phyloP scores from a whole-genome alignment of 2,888 invertebrate species.

The Heliconius charithonia region DNA sequence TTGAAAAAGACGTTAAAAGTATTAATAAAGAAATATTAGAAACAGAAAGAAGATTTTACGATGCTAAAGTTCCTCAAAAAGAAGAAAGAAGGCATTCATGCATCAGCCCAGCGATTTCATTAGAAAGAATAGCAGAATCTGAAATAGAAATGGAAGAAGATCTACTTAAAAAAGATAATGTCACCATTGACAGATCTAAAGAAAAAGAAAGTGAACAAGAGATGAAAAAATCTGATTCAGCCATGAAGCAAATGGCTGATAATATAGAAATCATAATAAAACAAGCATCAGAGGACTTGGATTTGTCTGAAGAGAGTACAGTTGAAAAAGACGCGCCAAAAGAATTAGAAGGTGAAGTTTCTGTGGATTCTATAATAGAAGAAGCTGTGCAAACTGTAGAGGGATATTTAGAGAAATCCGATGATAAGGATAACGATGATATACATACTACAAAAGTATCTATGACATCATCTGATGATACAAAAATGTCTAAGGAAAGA shows the following conservation, averaged over 20 bases:
- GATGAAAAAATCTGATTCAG: conserved; percentile 78
- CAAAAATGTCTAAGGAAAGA: conserved; percentile 66
- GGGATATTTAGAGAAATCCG: conserved; percentile 65
- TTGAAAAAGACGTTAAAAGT: conserved; percentile 72
- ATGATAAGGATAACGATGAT: conserved; percentile 59
- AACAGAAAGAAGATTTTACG: conserved; percentile 74
- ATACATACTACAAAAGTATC: conserved; percentile 64
- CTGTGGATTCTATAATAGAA: conserved; percentile 78
- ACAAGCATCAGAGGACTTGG: conserved; percentile 79
- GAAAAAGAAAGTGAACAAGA: conserved; percentile 55
- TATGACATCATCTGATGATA: conserved; percentile 61
- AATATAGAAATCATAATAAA: conserved; percentile 81
- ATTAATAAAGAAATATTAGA: conserved; percentile 72
- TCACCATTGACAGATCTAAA: conserved; percentile 51
- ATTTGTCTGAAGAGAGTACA: conserved; percentile 71
- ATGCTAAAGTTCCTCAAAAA: conserved; percentile 77
- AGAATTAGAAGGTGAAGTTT: conserved; percentile 65
- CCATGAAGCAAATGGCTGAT: conserved; percentile 82
- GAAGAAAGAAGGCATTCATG: conserved; percentile 79
- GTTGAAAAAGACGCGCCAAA: conserved; percentile 56
- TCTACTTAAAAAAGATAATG: conserved; percentile 52
- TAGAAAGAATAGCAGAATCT: conserved; percentile 78
- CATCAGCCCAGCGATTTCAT: conserved; percentile 77
- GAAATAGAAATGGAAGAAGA: conserved; percentile 78
- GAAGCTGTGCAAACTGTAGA: conserved; percentile 77